Conservation (phyloP, 2,113 vertebrate genomes). For the Taxidea taxus region DNA sequence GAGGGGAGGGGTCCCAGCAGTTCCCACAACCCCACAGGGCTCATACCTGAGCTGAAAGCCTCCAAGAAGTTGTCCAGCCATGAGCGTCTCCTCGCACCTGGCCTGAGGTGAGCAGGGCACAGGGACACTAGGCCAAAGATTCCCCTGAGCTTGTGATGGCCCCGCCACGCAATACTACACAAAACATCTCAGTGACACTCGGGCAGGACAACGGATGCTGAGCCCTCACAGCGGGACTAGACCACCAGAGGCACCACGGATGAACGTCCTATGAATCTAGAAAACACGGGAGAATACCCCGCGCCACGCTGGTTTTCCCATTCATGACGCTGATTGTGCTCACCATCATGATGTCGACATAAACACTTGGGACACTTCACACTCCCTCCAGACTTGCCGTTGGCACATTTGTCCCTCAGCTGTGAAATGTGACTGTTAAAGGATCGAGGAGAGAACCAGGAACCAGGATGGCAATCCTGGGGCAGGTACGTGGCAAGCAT, state of each 20-base stretch:
- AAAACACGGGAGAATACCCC: rapidly evolving
- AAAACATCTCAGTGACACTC: rapidly evolving
- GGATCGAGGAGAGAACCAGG: rapidly evolving
- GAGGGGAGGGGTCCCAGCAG: no score
- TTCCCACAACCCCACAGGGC: neutral
- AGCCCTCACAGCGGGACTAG: rapidly evolving
- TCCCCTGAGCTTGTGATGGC: rapidly evolving
- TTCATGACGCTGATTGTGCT: rapidly evolving
- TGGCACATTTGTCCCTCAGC: neutral
- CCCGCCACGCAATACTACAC: rapidly evolving
- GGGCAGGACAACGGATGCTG: rapidly evolving
- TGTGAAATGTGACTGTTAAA: neutral
- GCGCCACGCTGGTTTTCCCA: rapidly evolving
- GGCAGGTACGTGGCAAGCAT: rapidly evolving
- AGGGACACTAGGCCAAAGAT: neutral
- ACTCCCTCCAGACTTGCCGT: rapidly evolving
- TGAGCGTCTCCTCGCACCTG: no score
- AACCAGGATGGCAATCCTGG: rapidly evolving
- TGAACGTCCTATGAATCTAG: rapidly evolving
- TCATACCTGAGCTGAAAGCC: neutral
- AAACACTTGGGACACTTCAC: neutral
- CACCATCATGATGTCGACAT: neutral
- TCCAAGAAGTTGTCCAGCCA: rapidly evolving
- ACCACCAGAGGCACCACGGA: rapidly evolving
- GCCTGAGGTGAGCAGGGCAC: rapidly evolving